A percentile compares a stretch with the other conserved stretches of the same genome.
These are phyloP conservation scores for Athalia rosae DNA, from an alignment of 2,888 invertebrate genomes.

Conservation along the genomic window DNA sequence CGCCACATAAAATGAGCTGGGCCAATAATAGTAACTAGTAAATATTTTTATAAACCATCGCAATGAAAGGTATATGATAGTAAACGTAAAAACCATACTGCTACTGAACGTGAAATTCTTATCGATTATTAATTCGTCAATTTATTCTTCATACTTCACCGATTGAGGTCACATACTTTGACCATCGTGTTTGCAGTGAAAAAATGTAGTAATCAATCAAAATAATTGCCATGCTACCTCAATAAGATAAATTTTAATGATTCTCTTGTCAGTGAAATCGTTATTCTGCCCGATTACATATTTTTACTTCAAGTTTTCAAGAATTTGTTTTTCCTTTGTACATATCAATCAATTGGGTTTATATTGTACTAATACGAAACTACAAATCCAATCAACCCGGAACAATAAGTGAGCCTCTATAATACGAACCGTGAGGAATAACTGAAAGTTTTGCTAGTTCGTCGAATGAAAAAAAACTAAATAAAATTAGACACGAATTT, in stretches of 20 bases:
- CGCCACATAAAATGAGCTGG: conserved; percentile 1
- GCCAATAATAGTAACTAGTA: conserved; percentile 17
- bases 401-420: background rate
- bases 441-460: no score
- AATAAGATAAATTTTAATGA: conserved; percentile 19
- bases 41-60: background rate
- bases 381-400: background rate
- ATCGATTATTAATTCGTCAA: background rate
- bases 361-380: background rate
- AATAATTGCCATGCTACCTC: conserved; percentile 26
- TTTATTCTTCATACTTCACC: background rate
- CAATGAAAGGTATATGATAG: background rate
- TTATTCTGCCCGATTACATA: conserved; percentile 7
- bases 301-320: conserved; percentile 1
- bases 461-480: no score
- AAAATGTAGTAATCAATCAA: background rate
- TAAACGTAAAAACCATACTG: no score
- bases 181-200: background rate
- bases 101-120: no score
- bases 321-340: conserved; percentile 7
- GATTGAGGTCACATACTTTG: background rate
- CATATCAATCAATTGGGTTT: conserved; percentile 2
- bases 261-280: background rate
- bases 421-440: background rate
- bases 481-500: no score